Percentiles rank a stretch among this genome's conserved stretches.
phyloP scores from a whole-genome alignment of 1,140 invertebrate genomes.

The Drosophila nigromelanica region DNA sequence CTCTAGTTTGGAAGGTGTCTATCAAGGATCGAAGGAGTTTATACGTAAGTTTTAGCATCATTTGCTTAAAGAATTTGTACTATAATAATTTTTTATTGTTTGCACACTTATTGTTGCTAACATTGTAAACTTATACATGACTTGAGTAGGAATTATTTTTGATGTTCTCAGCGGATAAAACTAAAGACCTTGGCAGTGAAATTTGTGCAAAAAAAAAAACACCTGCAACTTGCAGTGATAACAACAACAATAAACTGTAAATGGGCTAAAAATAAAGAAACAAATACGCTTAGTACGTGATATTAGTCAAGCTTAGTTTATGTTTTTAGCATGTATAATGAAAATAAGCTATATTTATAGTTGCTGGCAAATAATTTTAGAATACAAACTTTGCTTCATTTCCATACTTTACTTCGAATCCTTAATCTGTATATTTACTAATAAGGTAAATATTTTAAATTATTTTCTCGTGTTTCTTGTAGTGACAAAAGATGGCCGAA shows the following conservation, averaged over 20 bases:
- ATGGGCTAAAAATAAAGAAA: constrained; percentile 2
- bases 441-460: neutral
- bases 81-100: no score
- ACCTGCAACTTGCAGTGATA: constrained; percentile 5
- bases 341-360: no score
- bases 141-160: neutral
- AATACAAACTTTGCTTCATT: no score
- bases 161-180: constrained; percentile 52
- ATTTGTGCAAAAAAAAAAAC: constrained; percentile 18
- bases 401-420: no score
- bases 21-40: constrained; percentile 75
- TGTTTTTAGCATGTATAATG: neutral
- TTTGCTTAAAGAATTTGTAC: no score
- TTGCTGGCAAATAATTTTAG: no score
- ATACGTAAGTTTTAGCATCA: constrained; percentile 62
- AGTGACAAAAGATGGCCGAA: constrained; percentile 73
- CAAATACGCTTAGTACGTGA: constrained; percentile 43
- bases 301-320: constrained; percentile 34
- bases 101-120: no score
- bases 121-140: no score
- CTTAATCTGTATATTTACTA: no score
- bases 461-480: constrained; percentile 12
- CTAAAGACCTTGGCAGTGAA: constrained; percentile 55
- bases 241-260: constrained; percentile 13
- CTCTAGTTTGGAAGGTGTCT: constrained; percentile 35